Conservation (phyloP, 2,113 vertebrate genomes). For the Ancistrus triradiatus region DNA sequence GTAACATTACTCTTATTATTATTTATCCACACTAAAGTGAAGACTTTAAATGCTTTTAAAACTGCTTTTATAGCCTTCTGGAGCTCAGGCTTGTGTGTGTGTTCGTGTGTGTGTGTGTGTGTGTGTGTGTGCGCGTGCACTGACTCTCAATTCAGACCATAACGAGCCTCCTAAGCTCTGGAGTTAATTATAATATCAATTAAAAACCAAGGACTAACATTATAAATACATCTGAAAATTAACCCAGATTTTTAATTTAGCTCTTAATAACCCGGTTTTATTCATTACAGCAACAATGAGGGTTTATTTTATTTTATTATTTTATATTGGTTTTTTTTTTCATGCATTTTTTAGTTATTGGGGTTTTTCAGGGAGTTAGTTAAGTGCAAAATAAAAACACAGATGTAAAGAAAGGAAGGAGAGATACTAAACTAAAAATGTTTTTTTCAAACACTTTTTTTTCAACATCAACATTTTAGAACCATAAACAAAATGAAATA, state of each 20-base stretch:
- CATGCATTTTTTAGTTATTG: not conserved
- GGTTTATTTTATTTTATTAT: not conserved
- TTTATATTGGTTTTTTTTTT: not conserved
- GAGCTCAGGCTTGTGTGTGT: slow-evolving; percentile 1
- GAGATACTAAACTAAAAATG: too few relatives aligned
- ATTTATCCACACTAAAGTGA: too few relatives aligned
- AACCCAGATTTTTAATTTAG: not conserved
- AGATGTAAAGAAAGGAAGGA: too few relatives aligned
- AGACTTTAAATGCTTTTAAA: too few relatives aligned
- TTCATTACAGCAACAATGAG: not conserved
- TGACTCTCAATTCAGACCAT: not conserved
- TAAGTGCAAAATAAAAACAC: too few relatives aligned
- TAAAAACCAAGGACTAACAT: not conserved
- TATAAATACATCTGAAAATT: not conserved
- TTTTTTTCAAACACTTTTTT: too few relatives aligned
- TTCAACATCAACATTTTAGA: too few relatives aligned
- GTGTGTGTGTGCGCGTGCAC: slow-evolving; percentile 6
- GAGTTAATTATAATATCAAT: not conserved
- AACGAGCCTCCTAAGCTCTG: not conserved
- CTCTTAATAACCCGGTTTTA: not conserved
- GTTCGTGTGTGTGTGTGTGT: slow-evolving; percentile 11
- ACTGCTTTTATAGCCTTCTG: too few relatives aligned
- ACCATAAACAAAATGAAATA: too few relatives aligned
- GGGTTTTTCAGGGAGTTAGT: too few relatives aligned
- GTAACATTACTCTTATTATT: too few relatives aligned